phyloP scores from a whole-genome alignment of 2,797 vertebrate species.

The Cygnus olor region DNA sequence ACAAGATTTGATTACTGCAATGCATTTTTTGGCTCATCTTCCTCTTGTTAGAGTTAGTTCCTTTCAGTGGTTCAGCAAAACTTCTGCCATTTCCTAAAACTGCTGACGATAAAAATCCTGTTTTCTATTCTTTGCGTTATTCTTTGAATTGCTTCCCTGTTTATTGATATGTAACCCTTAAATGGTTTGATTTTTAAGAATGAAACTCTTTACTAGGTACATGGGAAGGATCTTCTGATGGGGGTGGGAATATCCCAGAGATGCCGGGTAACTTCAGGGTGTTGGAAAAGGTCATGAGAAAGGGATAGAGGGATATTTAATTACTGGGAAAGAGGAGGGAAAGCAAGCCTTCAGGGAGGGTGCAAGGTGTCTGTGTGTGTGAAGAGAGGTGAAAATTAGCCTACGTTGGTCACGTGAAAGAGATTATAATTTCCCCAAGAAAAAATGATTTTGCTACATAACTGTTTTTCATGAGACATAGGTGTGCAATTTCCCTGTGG shows the following conservation, averaged over 20 bases:
- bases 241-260: background rate
- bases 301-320: background rate
- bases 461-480: background rate
- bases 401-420: background rate
- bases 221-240: background rate
- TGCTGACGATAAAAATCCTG: background rate
- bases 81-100: background rate
- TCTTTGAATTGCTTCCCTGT: background rate
- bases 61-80: conserved; percentile 51
- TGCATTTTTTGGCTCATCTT: conserved; percentile 49
- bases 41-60: conserved; percentile 26
- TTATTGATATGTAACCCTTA: background rate
- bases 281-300: background rate
- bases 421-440: background rate
- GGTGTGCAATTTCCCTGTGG: too few relatives aligned
- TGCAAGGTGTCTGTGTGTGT: fast-evolving
- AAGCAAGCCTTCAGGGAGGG: background rate
- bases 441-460: background rate
- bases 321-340: background rate
- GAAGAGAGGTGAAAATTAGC: background rate
- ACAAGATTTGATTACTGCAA: conserved; percentile 37
- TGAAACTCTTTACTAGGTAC: conserved; percentile 12
- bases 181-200: conserved; percentile 40
- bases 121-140: background rate
- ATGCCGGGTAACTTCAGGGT: background rate